These are phyloP conservation scores for Scaptomyza polygonia DNA, from an alignment of 2,888 invertebrate genomes.

Conservation along the genomic window DNA sequence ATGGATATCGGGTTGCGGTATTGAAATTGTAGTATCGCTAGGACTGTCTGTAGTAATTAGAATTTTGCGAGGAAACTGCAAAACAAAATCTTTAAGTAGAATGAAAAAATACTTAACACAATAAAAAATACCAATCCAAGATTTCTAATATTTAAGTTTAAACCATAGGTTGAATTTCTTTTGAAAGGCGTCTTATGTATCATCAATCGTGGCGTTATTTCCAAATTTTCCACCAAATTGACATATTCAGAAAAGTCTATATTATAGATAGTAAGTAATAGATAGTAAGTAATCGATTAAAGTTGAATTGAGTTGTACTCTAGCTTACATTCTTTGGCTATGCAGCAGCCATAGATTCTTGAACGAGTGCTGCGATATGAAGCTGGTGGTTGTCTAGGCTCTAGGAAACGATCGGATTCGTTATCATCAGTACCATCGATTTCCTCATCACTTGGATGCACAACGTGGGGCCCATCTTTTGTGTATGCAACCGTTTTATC, in stretches of 20 bases:
- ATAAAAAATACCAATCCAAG: constrained; percentile 50
- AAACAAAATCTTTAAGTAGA: neutral
- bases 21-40: constrained; percentile 48
- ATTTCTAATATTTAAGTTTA: constrained; percentile 51
- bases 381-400: neutral
- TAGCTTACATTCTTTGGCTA: constrained; percentile 58
- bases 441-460: neutral
- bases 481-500: neutral
- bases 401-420: neutral
- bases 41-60: constrained; percentile 66
- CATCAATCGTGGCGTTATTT: constrained; percentile 59
- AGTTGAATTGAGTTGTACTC: too few species aligned
- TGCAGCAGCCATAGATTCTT: constrained; percentile 38
- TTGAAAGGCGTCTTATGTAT: constrained; percentile 38
- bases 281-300: neutral
- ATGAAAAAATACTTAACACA: neutral
- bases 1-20: constrained; percentile 34
- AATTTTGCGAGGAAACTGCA: constrained; percentile 69
- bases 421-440: neutral
- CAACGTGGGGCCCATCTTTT: neutral
- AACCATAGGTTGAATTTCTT: constrained; percentile 42
- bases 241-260: constrained; percentile 57
- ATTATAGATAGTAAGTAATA: neutral
- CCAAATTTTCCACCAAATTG: constrained; percentile 56
- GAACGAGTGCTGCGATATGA: constrained; percentile 1